These are phyloP conservation scores for Drosophila borborema DNA, from an alignment of 2,888 invertebrate species.

Conservation along the genomic window DNA sequence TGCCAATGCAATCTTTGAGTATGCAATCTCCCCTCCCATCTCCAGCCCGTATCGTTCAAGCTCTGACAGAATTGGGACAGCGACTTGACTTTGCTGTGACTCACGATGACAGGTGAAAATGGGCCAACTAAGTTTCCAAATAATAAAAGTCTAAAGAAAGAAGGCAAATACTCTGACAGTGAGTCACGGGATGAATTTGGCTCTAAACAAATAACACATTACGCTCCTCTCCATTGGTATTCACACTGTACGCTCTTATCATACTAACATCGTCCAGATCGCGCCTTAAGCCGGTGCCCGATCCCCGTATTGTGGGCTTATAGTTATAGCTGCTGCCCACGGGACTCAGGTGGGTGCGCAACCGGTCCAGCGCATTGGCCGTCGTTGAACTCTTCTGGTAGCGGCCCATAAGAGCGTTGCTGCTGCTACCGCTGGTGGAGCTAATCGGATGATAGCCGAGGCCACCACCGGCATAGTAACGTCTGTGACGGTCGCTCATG, in stretches of 20 bases:
- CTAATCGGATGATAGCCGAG: conserved; percentile 69
- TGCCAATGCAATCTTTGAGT: conserved; percentile 15
- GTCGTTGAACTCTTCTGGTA: conserved; percentile 83
- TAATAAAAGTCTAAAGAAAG: conserved; percentile 9
- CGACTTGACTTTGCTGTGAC: conserved; percentile 63
- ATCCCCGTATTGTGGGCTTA: conserved; percentile 84
- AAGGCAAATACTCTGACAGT: conserved; percentile 22
- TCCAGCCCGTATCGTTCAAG: conserved; percentile 6
- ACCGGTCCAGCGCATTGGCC: conserved; percentile 83
- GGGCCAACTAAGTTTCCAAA: conserved; percentile 27
- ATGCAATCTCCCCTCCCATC: conserved; percentile 13
- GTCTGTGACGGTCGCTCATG: conserved; percentile 84
- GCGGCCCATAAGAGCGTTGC: conserved; percentile 67
- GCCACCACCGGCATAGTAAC: conserved; percentile 81
- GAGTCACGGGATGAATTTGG: conserved; percentile 48
- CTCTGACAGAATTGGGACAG: conserved; percentile 69
- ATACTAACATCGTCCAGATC: conserved; percentile 84
- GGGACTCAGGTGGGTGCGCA: conserved; percentile 84
- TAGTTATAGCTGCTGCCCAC: conserved; percentile 82
- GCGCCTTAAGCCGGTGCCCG: conserved; percentile 79
- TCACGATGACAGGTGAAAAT: conserved; percentile 69
- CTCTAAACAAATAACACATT: conserved; percentile 9
- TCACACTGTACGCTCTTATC: conserved; percentile 32
- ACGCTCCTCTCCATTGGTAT: conserved; percentile 60
- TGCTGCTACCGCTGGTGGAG: conserved; percentile 38